Evolutionary conservation across 2,113 vertebrate genomes (phyloP).

Genomic region (Corvus hawaiiensis): DNA sequence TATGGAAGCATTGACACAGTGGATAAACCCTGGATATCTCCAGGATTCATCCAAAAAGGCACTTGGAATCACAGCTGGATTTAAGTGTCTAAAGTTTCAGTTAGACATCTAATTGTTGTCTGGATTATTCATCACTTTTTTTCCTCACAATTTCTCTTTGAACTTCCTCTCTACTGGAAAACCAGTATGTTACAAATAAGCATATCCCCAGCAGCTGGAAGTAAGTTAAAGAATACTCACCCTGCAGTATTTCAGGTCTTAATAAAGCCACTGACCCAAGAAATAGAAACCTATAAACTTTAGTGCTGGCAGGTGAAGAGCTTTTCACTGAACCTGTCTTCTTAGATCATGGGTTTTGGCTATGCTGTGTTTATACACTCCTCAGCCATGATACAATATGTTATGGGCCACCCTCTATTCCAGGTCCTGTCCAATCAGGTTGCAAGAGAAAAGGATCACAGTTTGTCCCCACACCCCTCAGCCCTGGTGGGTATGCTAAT

Average conservation of each 20-base stretch:
- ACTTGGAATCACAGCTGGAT: background rate
- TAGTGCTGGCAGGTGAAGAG: background rate
- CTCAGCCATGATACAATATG: background rate
- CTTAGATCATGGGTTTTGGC: background rate
- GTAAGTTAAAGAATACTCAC: background rate
- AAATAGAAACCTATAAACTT: conserved; percentile 41
- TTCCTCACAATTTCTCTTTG: background rate
- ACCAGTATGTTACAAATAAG: background rate
- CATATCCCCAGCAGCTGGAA: background rate
- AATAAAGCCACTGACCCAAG: conserved; percentile 31
- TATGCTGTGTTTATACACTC: background rate
- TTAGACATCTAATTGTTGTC: background rate
- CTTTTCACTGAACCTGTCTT: background rate
- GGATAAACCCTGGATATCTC: background rate
- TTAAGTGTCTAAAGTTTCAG: background rate
- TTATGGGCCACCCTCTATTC: background rate
- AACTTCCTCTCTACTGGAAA: background rate
- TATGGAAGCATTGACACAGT: background rate
- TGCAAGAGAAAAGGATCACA: background rate
- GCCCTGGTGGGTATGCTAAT: background rate
- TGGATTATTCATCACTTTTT: background rate
- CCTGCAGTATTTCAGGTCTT: background rate
- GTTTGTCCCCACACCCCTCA: background rate
- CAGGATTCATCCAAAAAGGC: background rate
- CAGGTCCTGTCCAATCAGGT: background rate